Evolutionary conservation across 1,140 invertebrate genomes (phyloP).

Genomic region (Dendroctonus valens): DNA sequence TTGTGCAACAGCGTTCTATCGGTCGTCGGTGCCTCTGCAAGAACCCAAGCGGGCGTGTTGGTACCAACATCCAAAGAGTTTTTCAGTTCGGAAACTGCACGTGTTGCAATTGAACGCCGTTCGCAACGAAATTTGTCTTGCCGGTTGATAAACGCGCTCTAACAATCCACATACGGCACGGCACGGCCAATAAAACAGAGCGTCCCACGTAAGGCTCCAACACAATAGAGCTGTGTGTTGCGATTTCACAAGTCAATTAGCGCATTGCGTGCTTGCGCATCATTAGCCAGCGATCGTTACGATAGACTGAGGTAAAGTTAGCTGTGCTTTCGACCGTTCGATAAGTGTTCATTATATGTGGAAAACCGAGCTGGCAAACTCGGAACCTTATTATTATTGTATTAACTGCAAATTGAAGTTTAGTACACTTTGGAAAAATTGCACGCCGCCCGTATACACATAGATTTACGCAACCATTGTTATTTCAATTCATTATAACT

Average conservation of each 20-base stretch:
- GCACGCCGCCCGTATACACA: slow-evolving; percentile 12
- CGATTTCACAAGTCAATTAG: slow-evolving; percentile 49
- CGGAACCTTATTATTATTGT: slow-evolving; percentile 38
- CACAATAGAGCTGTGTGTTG: slow-evolving; percentile 34
- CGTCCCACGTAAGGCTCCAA: slow-evolving; percentile 8
- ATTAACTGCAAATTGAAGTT: slow-evolving; percentile 38
- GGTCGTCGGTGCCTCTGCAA: no score
- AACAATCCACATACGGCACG: slow-evolving; percentile 8
- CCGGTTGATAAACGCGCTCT: slow-evolving; percentile 1
- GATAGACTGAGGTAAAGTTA: slow-evolving; percentile 29
- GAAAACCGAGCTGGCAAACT: slow-evolving; percentile 29
- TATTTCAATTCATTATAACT: slow-evolving; percentile 33
- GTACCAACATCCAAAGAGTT: no score
- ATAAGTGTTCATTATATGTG: slow-evolving; percentile 37
- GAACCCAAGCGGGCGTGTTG: no score
- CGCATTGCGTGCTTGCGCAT: slow-evolving; percentile 42
- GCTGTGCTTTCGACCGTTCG: slow-evolving; percentile 13
- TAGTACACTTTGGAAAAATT: slow-evolving; percentile 32
- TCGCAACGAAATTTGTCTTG: slow-evolving; percentile 3
- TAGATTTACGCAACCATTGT: slow-evolving; percentile 20
- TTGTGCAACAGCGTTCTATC: no score
- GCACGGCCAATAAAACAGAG: slow-evolving; percentile 5
- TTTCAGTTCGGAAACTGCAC: background rate
- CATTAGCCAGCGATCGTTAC: slow-evolving; percentile 39
- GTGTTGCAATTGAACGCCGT: slow-evolving; percentile 5